Evolutionary conservation across 2,113 vertebrate species (phyloP), one percentile per base, ranked within the genome.

Genomic region (Ceyx melanurus): DNA sequence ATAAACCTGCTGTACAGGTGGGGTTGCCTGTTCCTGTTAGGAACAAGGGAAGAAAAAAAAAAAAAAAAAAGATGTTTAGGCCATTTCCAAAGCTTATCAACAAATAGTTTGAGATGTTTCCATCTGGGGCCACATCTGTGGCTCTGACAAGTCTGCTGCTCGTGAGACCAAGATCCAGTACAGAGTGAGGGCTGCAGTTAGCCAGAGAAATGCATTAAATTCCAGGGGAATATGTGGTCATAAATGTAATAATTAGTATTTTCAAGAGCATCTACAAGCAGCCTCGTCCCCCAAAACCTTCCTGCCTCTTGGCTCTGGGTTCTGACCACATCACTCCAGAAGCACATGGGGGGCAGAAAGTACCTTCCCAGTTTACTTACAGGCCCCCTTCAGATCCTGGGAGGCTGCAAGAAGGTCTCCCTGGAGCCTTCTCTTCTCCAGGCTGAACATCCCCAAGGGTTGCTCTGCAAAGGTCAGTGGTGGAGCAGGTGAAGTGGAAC

Each of bases 21-120:
- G 11, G 10, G 5, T 11, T 72, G 33, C 28, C 21, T 54, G 21
- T 23, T 73, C 10, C 26, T 68, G 25, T 17, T n/a, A 60, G 84
- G 14, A 53, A 62, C 0, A 0, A 4, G 13, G 12, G 9, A 3
- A 6, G 10, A 13, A 25, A 26, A 51, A 45, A 45, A 45, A 45
- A 45, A 13, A 23, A 51, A 15, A 51, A 37, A 51, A 77, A 64
- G 11, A 20, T 0, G 0, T 14, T 50, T 85, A 71, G 73, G 35
- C 6, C n/a, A 11, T 53, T 78, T 77, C 51, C 42, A 81, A 37
- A 70, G 21, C 13, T 53, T 35, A 51, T 29, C 62, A 76, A 26
- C 28, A 64, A 78, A n/a, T 4, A 56, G 1, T 14, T 33, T 33
- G 73, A 79, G 72, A 28, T 51, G 13, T 67, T 92, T 57, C 57